A percentile compares a stretch with the other conserved stretches of the same genome.
These are phyloP conservation scores for Callinectes sapidus DNA, from an alignment of 2,888 invertebrate genomes.

Conservation along the genomic window DNA sequence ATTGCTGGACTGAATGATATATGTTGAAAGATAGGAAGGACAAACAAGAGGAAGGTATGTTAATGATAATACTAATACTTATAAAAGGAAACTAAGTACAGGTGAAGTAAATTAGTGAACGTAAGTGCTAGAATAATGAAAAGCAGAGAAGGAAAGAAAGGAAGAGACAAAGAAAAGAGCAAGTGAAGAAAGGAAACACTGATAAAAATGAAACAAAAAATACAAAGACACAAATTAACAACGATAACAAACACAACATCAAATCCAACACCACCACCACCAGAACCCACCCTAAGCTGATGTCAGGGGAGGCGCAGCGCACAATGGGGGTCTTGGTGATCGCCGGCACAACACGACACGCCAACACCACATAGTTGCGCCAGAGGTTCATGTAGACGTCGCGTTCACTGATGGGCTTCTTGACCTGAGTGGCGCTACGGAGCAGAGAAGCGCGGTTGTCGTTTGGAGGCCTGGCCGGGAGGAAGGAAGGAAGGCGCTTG, in stretches of 20 bases:
- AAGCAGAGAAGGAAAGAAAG: not conserved
- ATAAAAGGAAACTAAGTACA: no score
- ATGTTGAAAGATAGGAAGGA: not conserved
- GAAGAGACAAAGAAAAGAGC: not conserved
- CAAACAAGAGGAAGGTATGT: not conserved
- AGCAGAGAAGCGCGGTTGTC: slow-evolving; percentile 96
- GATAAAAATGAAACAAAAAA: not conserved
- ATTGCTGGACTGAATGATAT: not conserved
- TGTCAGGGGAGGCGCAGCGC: slow-evolving; percentile 93
- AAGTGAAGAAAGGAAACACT: not conserved
- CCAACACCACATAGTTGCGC: slow-evolving; percentile 98
- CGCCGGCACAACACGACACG: slow-evolving; percentile 93
- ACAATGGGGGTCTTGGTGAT: slow-evolving; percentile 84
- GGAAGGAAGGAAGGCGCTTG: not conserved
- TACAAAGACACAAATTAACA: no score
- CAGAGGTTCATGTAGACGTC: slow-evolving; percentile 97
- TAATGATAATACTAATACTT: no score
- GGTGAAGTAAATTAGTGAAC: not conserved
- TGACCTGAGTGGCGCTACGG: slow-evolving; percentile 89
- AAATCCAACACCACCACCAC: not conserved
- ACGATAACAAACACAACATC: not conserved
- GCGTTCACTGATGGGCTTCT: slow-evolving; percentile 93
- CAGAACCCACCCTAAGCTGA: slow-evolving; percentile 86
- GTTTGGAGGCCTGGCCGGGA: slow-evolving; percentile 87
- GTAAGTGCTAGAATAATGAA: not conserved